A percentile compares a stretch with the other conserved stretches of the same genome.
These are phyloP conservation scores for Drosophila kambysellisi DNA, from an alignment of 2,888 invertebrate species.

Conservation along the genomic window DNA sequence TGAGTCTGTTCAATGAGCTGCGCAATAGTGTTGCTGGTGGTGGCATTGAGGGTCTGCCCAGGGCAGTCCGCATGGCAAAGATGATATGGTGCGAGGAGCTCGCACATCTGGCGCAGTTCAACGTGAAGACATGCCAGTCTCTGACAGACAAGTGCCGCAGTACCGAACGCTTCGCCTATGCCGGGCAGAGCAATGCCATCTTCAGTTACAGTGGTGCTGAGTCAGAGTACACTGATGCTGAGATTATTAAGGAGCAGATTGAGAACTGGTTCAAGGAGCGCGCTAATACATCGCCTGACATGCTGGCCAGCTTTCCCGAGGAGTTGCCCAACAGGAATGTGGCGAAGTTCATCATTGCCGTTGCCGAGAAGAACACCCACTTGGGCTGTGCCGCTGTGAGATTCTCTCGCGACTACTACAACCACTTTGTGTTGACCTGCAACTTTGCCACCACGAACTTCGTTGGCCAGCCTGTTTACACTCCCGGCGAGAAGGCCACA, in stretches of 20 bases:
- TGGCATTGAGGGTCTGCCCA: slow-evolving; percentile 47
- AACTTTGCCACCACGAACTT: slow-evolving; percentile 63
- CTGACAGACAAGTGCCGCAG: slow-evolving; percentile 62
- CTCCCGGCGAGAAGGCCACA: slow-evolving; percentile 58
- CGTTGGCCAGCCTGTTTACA: slow-evolving; percentile 59
- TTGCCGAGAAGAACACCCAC: slow-evolving; percentile 61
- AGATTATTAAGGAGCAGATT: slow-evolving; percentile 63
- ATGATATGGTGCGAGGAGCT: slow-evolving; percentile 68
- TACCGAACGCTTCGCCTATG: slow-evolving; percentile 63
- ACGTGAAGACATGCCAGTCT: slow-evolving; percentile 64
- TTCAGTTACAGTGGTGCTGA: slow-evolving; percentile 65
- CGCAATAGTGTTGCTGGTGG: slow-evolving; percentile 60
- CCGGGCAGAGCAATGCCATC: slow-evolving; percentile 64
- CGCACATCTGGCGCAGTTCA: slow-evolving; percentile 49
- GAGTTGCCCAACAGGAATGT: slow-evolving; percentile 57
- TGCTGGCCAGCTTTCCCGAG: slow-evolving; percentile 55
- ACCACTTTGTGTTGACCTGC: slow-evolving; percentile 64
- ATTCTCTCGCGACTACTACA: slow-evolving; percentile 48
- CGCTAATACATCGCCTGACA: slow-evolving; percentile 53
- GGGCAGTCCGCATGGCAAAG: slow-evolving; percentile 65
- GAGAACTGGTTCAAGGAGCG: slow-evolving; percentile 62
- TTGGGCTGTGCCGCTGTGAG: slow-evolving; percentile 65
- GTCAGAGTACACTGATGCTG: slow-evolving; percentile 61
- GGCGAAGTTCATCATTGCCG: slow-evolving; percentile 62
- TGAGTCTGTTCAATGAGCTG: slow-evolving; percentile 55